A percentile compares a stretch with the other conserved stretches of the same genome.
Evolutionary conservation across 2,113 vertebrate genomes (phyloP).

Genomic region (Platichthys stellatus): DNA sequence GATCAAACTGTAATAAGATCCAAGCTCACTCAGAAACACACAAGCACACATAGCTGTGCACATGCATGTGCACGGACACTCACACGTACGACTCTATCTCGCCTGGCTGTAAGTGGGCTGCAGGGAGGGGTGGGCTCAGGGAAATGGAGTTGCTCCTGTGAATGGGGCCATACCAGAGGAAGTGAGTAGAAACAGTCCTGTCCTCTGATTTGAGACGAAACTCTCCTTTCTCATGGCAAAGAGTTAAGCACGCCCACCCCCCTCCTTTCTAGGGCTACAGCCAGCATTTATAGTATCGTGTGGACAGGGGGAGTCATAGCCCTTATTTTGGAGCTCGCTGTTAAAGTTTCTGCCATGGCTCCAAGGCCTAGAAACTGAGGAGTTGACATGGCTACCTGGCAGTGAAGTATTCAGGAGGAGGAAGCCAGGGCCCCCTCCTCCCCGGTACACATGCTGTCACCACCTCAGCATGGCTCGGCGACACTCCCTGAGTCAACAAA

Average conservation of each 20-base stretch:
- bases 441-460: constrained; percentile 68
- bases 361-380: constrained; percentile 45
- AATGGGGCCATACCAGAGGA: constrained; percentile 80
- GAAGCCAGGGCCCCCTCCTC: constrained; percentile 33
- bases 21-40: constrained; percentile 77
- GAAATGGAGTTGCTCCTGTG: constrained; percentile 68
- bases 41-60: constrained; percentile 58
- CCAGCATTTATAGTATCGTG: constrained; percentile 53
- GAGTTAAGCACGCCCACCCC: constrained; percentile 59
- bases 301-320: constrained; percentile 47
- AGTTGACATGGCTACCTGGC: constrained; percentile 71
- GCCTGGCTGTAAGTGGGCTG: constrained; percentile 66
- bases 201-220: constrained; percentile 79
- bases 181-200: constrained; percentile 68
- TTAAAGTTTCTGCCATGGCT: constrained; percentile 48
- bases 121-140: constrained; percentile 61
- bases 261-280: constrained; percentile 50
- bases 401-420: constrained; percentile 65
- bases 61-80: constrained; percentile 51
- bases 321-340: constrained; percentile 47
- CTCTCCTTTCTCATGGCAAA: constrained; percentile 72
- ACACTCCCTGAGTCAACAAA: constrained; percentile 84
- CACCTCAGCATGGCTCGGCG: constrained; percentile 76
- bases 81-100: constrained; percentile 63
- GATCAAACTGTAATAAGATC: constrained; percentile 87